Evolutionary conservation across 2,797 vertebrate species (phyloP), one percentile per base, ranked within the genome.

Genomic region (Chaunax sp.): DNA sequence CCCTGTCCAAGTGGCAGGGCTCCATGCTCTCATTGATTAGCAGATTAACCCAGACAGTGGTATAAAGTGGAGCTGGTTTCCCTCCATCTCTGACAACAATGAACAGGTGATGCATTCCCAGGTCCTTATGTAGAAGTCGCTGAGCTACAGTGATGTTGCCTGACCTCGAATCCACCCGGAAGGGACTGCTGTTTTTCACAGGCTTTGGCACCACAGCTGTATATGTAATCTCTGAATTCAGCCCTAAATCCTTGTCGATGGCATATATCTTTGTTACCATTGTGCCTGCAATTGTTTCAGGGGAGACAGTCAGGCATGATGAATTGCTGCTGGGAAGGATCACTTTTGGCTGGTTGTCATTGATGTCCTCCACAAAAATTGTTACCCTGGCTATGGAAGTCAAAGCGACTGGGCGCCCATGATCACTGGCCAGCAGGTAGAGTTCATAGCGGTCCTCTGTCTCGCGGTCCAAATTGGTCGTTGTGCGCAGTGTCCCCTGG

Each of bases 301-400:
- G 89, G 4, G 92, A 81, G 51, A 96, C 76, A 1, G 89, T 89
- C 41, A 93, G 74, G 69, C 94, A 95, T 1, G 95, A 93, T 44
- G 88, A 85, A 75, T 95, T 96, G 78, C 86, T 95, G 80, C 86
- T 88, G 25, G 94, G 95, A 35, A 94, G 83, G 66, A 95, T 85
- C 33, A 96, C 92, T 69, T 90, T 86, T 30, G 94, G 95, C 61
- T 75, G 77, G 68, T 96, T 95, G 87, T 95, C 94, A 72, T 95
- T 96, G 68, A 95, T 76, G 72, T 96, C 95, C 75, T 94, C 90
- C 35, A 96, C 88, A 75, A 93, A 93, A 65, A 95, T 46, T 0
- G 91, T 93, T 3, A 95, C 88, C 75, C 83, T 92, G 67, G 88
- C 92, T 16, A 73, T 87, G 49, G 94, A 89, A 12, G 91, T 92